Base-by-base conservation (phyloP, 2,113 vertebrate genomes). In the Archilochus colubris region DNA sequence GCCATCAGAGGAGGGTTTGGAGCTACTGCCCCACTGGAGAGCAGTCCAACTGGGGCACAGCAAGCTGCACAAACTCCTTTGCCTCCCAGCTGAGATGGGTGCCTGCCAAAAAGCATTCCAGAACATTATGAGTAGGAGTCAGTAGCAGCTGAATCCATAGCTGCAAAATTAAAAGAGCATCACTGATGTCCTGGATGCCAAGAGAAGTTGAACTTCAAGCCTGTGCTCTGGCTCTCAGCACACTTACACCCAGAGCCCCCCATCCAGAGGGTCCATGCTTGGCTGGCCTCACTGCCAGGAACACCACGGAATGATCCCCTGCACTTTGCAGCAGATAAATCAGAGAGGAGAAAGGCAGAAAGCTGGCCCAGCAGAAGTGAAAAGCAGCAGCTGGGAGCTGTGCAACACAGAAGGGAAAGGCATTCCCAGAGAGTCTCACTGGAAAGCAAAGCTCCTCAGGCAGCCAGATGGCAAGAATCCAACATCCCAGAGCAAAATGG, bases 41-140 rank as follows among this genome's bases (percentile, higher is more conserved):
- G 8, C 0, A 5, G 40, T 40, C 44, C 19, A 67, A 30, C n/a
- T 33, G 40, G 17, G 69, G n/a, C 3, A 7, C 0, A 5, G 30
- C 4, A 28, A 55, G 14, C 11, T n/a, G 30, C 73, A 78, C 0
- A 0, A 64, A 9, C 31, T 25, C 17, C 48, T 55, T 0, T 54
- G 28, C 57, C 58, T 74, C 68, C 43, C 38, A 33, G 1, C n/a
- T 55, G 21, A 6, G 6, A 12, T 4, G 13, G 61, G 5, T 54
- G 82, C 73, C 50, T 85, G 55, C n/a, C 51, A 57, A 84, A 82
- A 78, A 31, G 9, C 77, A 20, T n/a, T 14, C 24, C 75, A 83
- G 50, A 61, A 72, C 20, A 7, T 3, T 0, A 38, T 30, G 1
- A 61, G 33, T 21, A 53, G 59, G 53, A 50, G 15, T 44, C 63